Base-by-base conservation (phyloP, 1,140 invertebrate species). In the Hycleus cichorii region DNA sequence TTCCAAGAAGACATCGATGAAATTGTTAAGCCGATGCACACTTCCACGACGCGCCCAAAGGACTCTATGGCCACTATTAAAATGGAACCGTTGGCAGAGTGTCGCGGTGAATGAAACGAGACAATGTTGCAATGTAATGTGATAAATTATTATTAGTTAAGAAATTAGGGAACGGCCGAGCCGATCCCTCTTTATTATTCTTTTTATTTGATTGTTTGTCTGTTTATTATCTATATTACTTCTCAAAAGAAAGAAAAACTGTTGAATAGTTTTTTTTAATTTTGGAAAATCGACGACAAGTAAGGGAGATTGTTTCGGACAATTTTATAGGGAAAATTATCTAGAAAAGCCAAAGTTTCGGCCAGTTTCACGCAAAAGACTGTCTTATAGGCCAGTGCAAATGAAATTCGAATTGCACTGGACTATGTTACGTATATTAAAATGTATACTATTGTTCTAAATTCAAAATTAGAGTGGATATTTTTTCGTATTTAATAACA, bases 1-100 rank as follows among this genome's bases (percentile, higher is more conserved):
- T 74, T 74, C 64, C 81, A 82, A 62, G 80, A 82, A 64, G 81
- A 83, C 55, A 81, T 83, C 50, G 77, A 80, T 58, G 80, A 82
- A 44, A 69, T 82, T 53, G 81, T 82, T 0, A 82, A 82, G 61
- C 77, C 80, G 8, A 71, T 74, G 51, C 70, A 73, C 55, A 52
- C 59, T 44, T 58, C 68, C 48, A 58, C 63, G 39, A 57, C 66
- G 10, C 46, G 62, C 48, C 52, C 67, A 48, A 70, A 72, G 64
- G 70, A 70, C 58, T 44, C 62, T 11, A 72, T 70, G 64, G 60
- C 71, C 54, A 62, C 71, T 12, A 79, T 79, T 52, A 79, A 79
- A 64, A 73, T 78, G 63, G 78, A 79, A 64, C 78, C 78, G 40
- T 72, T 79, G 50, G 74, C 77, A 42, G 78, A 78, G 63, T 79